phyloP scores from a whole-genome alignment of 2,797 vertebrate species.

The Hemitrygon akajei region DNA sequence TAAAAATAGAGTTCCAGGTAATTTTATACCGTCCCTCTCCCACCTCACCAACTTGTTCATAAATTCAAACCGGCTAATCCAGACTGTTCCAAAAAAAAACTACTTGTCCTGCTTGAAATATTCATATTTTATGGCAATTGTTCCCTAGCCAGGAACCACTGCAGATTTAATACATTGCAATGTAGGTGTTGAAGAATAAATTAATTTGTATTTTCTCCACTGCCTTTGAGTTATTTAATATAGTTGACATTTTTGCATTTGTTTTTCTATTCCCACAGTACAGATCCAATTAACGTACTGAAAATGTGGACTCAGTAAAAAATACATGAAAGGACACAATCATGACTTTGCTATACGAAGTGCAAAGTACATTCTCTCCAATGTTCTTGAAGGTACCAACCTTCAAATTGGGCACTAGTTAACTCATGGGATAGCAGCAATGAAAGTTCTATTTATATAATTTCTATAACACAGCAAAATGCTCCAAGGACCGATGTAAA shows the following conservation, averaged over 20 bases:
- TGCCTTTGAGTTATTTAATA: slow-evolving; percentile 8
- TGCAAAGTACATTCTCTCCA: not conserved
- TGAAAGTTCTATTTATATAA: too few species aligned
- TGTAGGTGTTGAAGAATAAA: slow-evolving; percentile 14
- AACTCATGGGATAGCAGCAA: not conserved
- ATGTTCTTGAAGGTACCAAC: not conserved
- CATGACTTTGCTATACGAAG: not conserved
- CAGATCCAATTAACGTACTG: not conserved
- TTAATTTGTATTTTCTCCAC: slow-evolving; percentile 29
- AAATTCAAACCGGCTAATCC: too few species aligned
- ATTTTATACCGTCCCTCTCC: too few species aligned
- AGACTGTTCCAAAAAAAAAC: not conserved
- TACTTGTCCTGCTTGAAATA: not conserved
- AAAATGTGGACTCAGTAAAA: slow-evolving; percentile 4
- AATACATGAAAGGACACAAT: not conserved
- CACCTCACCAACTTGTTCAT: too few species aligned
- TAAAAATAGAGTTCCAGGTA: too few species aligned
- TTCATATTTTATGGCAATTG: not conserved
- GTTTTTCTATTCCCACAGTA: not conserved
- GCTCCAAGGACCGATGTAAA: too few species aligned
- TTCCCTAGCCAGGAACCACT: not conserved
- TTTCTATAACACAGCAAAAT: too few species aligned
- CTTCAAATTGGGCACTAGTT: not conserved
- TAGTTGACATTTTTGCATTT: slow-evolving; percentile 10
- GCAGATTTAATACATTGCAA: not conserved